Base-by-base conservation (phyloP, 2,113 vertebrate species). In the Pachyramphus minor region DNA sequence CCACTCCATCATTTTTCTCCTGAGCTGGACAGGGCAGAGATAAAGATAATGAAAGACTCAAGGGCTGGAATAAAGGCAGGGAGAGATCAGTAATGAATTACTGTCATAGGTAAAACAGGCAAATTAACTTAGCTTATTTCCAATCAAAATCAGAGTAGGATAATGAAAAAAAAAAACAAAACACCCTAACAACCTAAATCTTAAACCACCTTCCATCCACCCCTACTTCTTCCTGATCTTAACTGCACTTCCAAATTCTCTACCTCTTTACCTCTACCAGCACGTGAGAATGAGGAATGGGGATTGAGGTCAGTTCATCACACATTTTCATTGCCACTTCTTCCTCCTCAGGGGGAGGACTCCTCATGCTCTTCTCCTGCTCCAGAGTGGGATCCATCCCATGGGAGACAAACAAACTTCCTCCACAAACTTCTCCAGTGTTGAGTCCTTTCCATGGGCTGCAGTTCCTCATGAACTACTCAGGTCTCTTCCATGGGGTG, bases 371-470 rank as follows among this genome's bases (percentile, higher is more conserved):
- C 16, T 37, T 50, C 31, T 35, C 24, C 30, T 74, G n/a, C 49
- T 75, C n/a, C 21, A 35, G 33, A 13, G 3, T 62, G 35, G 49
- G 31, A 16, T 63, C 23, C n/a, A 23, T 73, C 30, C n/a, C 20
- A 9, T 2, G 5, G 55, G 8, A 52, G 9, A 25, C 30, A 58
- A 11, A n/a, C n/a, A n/a, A n/a, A n/a, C n/a, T n/a, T 37, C 4
- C 13, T 78, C 11, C 42, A 37, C 0, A 0, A 37, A 27, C 7
- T 37, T 37, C 13, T 71, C 9, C 31, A 39, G 3, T 3, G 10
- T 2, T 31, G 47, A 16, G 21, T 67, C 23, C 52, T 35, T 78
- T 39, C 30, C 18, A 5, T 20, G 41, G 18, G 44, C 63, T 41
- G 30, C n/a, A 55, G 25, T 41, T 69, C 30, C 16, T 41, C 25